Base-by-base conservation (phyloP, 2,797 vertebrate species). In the Peromyscus nudipes region DNA sequence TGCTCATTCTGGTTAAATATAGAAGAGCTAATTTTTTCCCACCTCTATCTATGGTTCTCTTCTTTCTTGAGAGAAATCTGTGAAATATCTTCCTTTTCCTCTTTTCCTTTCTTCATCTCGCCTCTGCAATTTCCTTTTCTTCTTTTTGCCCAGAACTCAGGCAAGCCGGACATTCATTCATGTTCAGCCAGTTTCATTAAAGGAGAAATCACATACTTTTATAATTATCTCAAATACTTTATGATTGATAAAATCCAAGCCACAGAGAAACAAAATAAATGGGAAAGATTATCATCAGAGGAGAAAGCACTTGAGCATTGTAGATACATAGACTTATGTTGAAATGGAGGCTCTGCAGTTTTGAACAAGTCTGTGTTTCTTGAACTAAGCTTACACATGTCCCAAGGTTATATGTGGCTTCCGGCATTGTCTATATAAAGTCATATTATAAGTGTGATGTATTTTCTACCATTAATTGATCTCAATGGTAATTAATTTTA, bases 401-500 rank as follows among this genome's bases (percentile, higher is more conserved):
- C 46, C 65, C 65, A 37, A 71, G 34, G 43, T 65, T 46, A 71
- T 6, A 27, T 2, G 1, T 86, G 84, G 14, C 21, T 86, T 86
- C 64, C 37, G 21, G 64, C 17, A 67, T 84, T 84, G 31, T 85
- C 23, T 87, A 21, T 71, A 71, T 27, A 69, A 69, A 87, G 49
- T 71, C 46, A 52, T 69, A 64, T n/a, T 85, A 25, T 52, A 69
- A 52, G 34, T 55, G 46, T 71, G 84, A 27, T 55, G 2, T 71
- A 27, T 52, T 86, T 86, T 86, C 6, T n/a, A 52, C 46, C 46
- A 71, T 37, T 86, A 52, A 69, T 69, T 87, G 65, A 87, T 71
- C 23, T 87, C 34, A 86, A 27, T 87, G 65, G 13, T 37, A 55
- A 55, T 87, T 87, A 87, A 87, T 52, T 87, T 87, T 87, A 71